Base-by-base conservation (phyloP, 1,140 invertebrate species). In the Lanistes nyassanus region DNA sequence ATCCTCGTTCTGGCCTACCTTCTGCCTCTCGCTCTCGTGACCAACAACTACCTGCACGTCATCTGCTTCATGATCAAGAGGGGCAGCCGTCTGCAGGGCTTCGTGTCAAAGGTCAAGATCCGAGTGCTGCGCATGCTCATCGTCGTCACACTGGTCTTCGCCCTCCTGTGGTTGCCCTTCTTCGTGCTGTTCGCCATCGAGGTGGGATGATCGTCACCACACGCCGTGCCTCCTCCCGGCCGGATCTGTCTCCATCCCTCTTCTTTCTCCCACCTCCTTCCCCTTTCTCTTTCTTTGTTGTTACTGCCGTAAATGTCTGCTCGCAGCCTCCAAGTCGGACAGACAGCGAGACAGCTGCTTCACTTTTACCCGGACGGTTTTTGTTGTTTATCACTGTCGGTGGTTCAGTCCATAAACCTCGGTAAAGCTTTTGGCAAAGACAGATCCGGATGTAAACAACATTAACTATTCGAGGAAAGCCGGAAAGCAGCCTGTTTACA, bases 121-220 rank as follows among this genome's bases (percentile, higher is more conserved):
- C 53, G 56, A n/a, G 55, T 73, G n/a, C 70, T 73, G 7, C 23
- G 70, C 55, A 60, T 56, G 29, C 31, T 73, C 31, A 62, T 73
- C 31, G 42, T 34, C 19, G 23, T 73, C 26, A 73, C 70, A 11
- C 31, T 60, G 29, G 70, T 73, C 21, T 73, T 73, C 56, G 70
- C 53, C 7, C 70, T 73, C 29, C 34, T 73, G n/a, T 73, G 70
- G 70, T 36, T 73, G 56, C 70, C 70, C 7, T 73, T 36, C 56
- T 73, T 73, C 36, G 70, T 73, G 3, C 70, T 73, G 21, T 73
- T 73, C 56, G 29, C 56, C 5, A 73, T 60, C 2, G 70, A 73
- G 70, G 70, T 73, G 21, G 26, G 47, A n/a, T 34, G 29, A 9
- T 60, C 58, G 58, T 29, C 31, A 7, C 31, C n/a, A 11, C 9